Base-by-base conservation (phyloP, 2,797 vertebrate genomes). In the Bufotes viridis region DNA sequence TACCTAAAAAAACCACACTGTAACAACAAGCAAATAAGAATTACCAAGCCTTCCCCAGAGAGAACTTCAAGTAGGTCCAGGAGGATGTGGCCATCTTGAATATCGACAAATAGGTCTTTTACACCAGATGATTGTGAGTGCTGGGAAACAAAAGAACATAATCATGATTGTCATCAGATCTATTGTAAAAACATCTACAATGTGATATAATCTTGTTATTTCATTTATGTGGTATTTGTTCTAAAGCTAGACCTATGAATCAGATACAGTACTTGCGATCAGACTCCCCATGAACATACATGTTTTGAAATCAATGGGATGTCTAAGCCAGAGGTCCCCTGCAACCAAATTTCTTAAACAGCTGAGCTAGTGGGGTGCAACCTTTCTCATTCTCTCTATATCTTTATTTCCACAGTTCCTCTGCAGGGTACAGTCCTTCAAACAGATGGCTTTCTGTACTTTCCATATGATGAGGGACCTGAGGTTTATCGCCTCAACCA, bases 31-130 rank as follows among this genome's bases (percentile, higher is more conserved):
- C 90, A 74, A 74, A 79, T 42, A 6, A 18, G 5, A 8, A 69
- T 97, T 94, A 99, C 97, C 90, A 99, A 91, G 87, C 93, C 93
- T 92, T 98, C 96, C 74, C 96, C 96, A n/a, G 97, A 98, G 93
- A 99, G 97, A 70, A 98, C 97, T 95, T 99, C 98, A 92, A 99
- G 93, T 69, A 99, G 95, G 92, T 99, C 98, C 93, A 99, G 90
- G 76, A 99, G 95, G 86, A 94, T 94, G 86, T 96, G 96, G 60
- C 98, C 98, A 79, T 97, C 94, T 13, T 95, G 93, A 87, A 99
- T 95, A 87, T 99, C 98, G 26, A 84, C 91, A 91, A 98, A 99
- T 2, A 99, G 93, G 91, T 99, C 97, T 72, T 93, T 87, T 86
- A 99, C 88, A 89, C 92, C 88, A 1, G 95, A 96, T 15, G 97